Base-by-base conservation (phyloP, 2,113 vertebrate genomes). In the Saguinus midas region DNA sequence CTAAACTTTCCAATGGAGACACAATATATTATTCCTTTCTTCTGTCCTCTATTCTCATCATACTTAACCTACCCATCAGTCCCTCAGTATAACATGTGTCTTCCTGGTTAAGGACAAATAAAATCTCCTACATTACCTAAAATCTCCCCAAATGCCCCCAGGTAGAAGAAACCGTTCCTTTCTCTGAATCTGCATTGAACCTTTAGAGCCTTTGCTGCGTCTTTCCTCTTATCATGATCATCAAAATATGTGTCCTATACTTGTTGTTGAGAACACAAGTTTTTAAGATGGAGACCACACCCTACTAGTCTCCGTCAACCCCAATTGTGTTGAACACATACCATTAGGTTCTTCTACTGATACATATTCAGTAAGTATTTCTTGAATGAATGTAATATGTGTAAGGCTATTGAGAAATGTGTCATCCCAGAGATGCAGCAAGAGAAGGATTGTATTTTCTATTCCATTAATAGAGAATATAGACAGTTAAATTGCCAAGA, bases 381-480 rank as follows among this genome's bases (percentile, higher is more conserved):
- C 29, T 37, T 93, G 66, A 95, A 93, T 78, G 76, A 85, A 88
- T 81, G 88, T 89, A 93, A 66, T 6, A 73, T 76, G 21, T 87
- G 0, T 91, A 91, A 78, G 25, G 1, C 14, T 29, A 89, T n/a
- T 96, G 70, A 84, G n/a, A 91, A 93, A 91, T 50, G n/a, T 87
- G 27, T 52, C 52, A 72, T 52, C 25, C 23, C 87, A 48, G 52
- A 92, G 23, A 64, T 87, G 17, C 61, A 95, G n/a, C 23, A 84
- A 86, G 79, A 88, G 23, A 91, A 90, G 17, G 91, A 84, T 68
- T 13, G 8, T 68, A 75, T 93, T 88, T 72, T 84, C 45, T 91
- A 58, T 94, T 94, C 57, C 45, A 8, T 85, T 89, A 87, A 35
- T 32, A 57, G 32, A 96, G 64, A 96, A 94, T 90, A 97, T 72